These are phyloP conservation scores for Oreochromis spilurus DNA, from an alignment of 2,113 vertebrate species.

Conservation along the genomic window DNA sequence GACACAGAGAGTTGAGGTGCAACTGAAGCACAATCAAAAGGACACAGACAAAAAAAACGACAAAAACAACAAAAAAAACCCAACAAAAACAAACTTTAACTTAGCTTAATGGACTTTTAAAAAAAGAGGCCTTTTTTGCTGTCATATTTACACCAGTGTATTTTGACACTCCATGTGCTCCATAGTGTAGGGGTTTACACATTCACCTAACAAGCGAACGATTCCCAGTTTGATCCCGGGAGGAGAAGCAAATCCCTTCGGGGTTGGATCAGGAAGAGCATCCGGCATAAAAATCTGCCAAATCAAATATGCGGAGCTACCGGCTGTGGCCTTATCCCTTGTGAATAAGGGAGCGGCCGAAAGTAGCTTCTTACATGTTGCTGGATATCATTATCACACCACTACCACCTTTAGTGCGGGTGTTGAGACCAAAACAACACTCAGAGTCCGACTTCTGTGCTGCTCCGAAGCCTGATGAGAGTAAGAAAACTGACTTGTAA, in stretches of 20 bases:
- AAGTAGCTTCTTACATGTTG: not conserved
- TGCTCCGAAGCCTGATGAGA: not conserved
- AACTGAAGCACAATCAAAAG: not conserved
- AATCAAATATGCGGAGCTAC: not conserved
- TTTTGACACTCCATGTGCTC: conserved; percentile 18
- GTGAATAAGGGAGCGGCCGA: not conserved
- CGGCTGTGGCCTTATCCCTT: not conserved
- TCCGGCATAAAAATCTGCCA: not conserved
- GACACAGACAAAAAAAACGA: not conserved
- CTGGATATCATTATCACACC: conserved; percentile 8
- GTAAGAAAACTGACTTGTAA: not conserved
- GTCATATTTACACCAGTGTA: conserved; percentile 33
- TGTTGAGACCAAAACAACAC: not conserved
- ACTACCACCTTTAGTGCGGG: conserved; percentile 19
- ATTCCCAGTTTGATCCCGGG: not conserved
- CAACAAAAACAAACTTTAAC: not conserved
- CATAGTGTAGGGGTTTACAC: not conserved
- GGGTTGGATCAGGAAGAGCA: not conserved
- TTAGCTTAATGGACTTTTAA: conserved; percentile 15
- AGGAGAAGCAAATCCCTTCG: not conserved
- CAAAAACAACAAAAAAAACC: not conserved
- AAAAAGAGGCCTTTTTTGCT: conserved; percentile 60
- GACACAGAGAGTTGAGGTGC: not conserved
- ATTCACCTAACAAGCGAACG: not conserved
- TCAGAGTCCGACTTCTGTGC: conserved; percentile 9